Base-by-base conservation (phyloP, 1,140 invertebrate species). In the Piezodorus guildinii region DNA sequence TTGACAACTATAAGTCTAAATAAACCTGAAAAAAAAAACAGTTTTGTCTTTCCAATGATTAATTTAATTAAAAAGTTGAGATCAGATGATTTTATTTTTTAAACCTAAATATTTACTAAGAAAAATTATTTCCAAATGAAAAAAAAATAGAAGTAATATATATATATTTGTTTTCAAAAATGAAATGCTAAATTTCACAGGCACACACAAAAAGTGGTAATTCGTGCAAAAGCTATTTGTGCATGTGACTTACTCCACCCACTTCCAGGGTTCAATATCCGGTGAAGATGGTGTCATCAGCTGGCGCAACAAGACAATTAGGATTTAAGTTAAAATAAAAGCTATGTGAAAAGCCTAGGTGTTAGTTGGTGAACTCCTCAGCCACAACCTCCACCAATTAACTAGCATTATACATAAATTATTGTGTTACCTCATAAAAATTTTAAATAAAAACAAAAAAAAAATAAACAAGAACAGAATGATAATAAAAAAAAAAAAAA, bases 231-330 rank as follows among this genome's bases (percentile, higher is more conserved):
- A 25, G 19, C 17, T 16, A 25, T 23, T 23, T 16, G 17, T 17
- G 39, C 34, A 62, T 54, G 60, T 16, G 45, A 87, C 84, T 86
- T 87, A 86, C 83, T 84, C 83, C 81, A 86, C 80, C 87, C 87
- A 90, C 77, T 86, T 88, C 86, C 86, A 88, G 75, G 87, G 85
- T 80, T 90, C 86, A 77, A 71, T 66, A 34, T 72, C 68, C 66
- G 71, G 70, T 21, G 69, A 70, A 19, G 70, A 69, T 19, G 68
- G 69, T 65, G 69, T 70, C 64, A 69, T 64, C 60, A 66, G 62
- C 69, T 71, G 49, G 49, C 43, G n/a, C 16, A 44, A 43, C 25
- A 39, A 43, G 27, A 19, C 23, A 43, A 60, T 66, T 27, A 27
- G 19, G 9, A 27, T 52, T 54, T n/a, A 30, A 25, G 39, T 62